phyloP scores from a whole-genome alignment of 1,140 invertebrate genomes.

The Calephelis virginiensis region DNA sequence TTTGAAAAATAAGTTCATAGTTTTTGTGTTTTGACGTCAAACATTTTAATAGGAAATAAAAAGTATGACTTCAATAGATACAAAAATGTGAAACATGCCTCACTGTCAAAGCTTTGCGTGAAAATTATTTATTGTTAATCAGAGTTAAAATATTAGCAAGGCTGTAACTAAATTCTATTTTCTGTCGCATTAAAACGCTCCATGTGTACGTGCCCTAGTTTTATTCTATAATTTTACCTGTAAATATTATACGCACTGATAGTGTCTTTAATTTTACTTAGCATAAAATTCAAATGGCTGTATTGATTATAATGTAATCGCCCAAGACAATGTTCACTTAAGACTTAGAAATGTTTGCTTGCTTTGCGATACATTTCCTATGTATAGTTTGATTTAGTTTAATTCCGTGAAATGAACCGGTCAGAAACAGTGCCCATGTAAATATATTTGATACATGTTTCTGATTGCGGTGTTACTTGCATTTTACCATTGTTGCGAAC shows the following conservation, averaged over 20 bases:
- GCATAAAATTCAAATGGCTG: conserved; percentile 61
- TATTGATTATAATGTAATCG: conserved; percentile 49
- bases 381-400: conserved; percentile 58
- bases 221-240: conserved; percentile 65
- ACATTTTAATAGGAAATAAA: too few relatives aligned
- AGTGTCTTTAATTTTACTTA: conserved; percentile 63
- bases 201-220: conserved; percentile 35
- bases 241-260: conserved; percentile 68
- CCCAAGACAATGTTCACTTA: conserved; percentile 55
- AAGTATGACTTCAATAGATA: too few relatives aligned
- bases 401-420: conserved; percentile 27
- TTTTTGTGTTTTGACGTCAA: too few relatives aligned
- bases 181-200: not conserved
- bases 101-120: too few relatives aligned
- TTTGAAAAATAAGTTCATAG: too few relatives aligned
- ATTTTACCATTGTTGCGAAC: conserved; percentile 76
- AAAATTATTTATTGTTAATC: too few relatives aligned
- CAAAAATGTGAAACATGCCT: too few relatives aligned
- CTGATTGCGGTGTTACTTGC: conserved; percentile 65
- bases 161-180: not conserved
- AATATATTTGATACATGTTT: conserved; percentile 66
- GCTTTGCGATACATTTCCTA: conserved; percentile 48
- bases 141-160: too few relatives aligned
- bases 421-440: conserved; percentile 52
- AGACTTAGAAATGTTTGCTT: conserved; percentile 48